phyloP scores from a whole-genome alignment of 2,888 invertebrate genomes.

The Tolmerus cingulatus region DNA sequence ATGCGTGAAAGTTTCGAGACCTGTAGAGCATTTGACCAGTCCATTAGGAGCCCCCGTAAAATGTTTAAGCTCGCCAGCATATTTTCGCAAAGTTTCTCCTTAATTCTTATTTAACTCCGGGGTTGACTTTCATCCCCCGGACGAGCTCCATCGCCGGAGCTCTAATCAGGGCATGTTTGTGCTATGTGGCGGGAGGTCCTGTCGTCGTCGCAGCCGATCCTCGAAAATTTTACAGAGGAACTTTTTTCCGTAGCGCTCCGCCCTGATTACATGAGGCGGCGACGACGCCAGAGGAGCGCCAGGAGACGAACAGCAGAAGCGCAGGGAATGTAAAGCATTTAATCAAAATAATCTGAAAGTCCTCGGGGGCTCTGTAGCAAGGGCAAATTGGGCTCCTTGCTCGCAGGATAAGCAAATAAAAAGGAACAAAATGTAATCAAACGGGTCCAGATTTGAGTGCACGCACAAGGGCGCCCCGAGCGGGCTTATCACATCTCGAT shows the following conservation, averaged over 20 bases:
- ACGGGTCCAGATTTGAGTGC: conserved; percentile 30
- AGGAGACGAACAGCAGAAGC: not conserved
- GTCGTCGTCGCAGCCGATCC: conserved; percentile 13
- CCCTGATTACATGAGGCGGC: not conserved
- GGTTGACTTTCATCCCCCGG: not conserved
- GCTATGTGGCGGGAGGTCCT: not conserved
- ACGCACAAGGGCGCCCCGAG: not conserved
- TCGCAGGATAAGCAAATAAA: conserved; percentile 32
- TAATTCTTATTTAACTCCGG: conserved; percentile 18
- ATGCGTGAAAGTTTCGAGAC: conserved; percentile 16
- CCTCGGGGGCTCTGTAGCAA: conserved; percentile 30
- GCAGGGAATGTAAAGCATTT: conserved; percentile 41
- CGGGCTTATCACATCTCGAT: conserved; percentile 6
- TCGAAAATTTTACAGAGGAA: not conserved
- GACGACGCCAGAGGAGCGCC: not conserved
- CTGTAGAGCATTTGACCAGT: conserved; percentile 18
- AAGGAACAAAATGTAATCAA: conserved; percentile 43
- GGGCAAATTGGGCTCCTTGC: conserved; percentile 41
- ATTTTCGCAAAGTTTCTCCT: conserved; percentile 11
- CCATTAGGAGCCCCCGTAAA: not conserved
- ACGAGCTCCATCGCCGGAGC: not conserved
- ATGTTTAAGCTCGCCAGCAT: conserved; percentile 18
- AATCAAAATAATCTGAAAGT: conserved; percentile 45
- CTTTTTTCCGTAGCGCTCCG: not conserved
- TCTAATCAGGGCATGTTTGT: not conserved